A percentile compares a stretch with the other conserved stretches of the same genome.
These are phyloP conservation scores for Telenomus remus DNA, from an alignment of 1,140 invertebrate species.

Conservation along the genomic window DNA sequence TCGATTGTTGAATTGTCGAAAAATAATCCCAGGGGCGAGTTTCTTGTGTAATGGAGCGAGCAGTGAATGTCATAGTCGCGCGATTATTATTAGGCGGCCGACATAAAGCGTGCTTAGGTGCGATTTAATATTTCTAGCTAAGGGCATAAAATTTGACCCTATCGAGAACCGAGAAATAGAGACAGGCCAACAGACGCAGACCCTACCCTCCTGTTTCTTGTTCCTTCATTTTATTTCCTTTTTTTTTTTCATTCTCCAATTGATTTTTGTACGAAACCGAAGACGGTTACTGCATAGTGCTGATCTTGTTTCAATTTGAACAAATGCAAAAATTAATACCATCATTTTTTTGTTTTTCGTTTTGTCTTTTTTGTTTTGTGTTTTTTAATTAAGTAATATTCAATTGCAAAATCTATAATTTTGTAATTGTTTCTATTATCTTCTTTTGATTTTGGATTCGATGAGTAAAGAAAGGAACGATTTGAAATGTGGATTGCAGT, in stretches of 20 bases:
- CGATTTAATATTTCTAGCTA: conserved; percentile 71
- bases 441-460: too few species aligned
- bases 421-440: too few species aligned
- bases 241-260: conserved; percentile 21
- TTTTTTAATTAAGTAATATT: too few species aligned
- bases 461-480: too few species aligned
- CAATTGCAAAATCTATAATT: too few species aligned
- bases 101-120: conserved; percentile 69
- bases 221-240: conserved; percentile 23
- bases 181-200: conserved; percentile 15
- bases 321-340: too few species aligned
- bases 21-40: too few species aligned
- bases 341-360: too few species aligned
- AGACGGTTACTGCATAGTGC: conserved; percentile 10
- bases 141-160: conserved; percentile 64
- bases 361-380: too few species aligned
- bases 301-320: conserved; percentile 16
- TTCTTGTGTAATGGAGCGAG: conserved; percentile 27
- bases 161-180: conserved; percentile 45
- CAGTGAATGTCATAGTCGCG: conserved; percentile 22
- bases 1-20: too few species aligned
- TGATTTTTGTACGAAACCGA: conserved; percentile 37
- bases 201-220: conserved; percentile 6
- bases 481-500: too few species aligned
- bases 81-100: conserved; percentile 68